These are phyloP conservation scores for Dasyprocta punctata DNA, from an alignment of 2,113 vertebrate species.

Conservation along the genomic window DNA sequence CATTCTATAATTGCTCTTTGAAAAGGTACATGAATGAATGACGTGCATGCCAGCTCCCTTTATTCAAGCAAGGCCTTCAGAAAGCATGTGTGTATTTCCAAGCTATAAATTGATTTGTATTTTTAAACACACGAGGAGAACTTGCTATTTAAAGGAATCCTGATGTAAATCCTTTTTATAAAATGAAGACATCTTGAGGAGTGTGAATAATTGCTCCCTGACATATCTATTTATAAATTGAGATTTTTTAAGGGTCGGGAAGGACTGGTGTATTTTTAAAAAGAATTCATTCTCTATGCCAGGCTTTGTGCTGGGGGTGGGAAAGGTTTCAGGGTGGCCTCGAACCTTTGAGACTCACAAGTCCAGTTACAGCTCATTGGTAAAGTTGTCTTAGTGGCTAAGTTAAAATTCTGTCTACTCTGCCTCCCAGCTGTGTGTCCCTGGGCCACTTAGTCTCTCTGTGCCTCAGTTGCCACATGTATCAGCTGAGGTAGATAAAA, in stretches of 20 bases:
- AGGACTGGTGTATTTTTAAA: constrained; percentile 14
- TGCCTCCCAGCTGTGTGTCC: background rate
- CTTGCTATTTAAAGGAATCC: constrained; percentile 75
- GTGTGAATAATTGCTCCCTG: constrained; percentile 80
- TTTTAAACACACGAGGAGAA: constrained; percentile 68
- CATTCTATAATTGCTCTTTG: background rate
- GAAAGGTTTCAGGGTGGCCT: fast-evolving
- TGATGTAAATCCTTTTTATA: constrained; percentile 79
- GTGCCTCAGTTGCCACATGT: background rate
- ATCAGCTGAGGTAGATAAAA: background rate
- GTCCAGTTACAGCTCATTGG: fast-evolving
- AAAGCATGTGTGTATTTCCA: constrained; percentile 36
- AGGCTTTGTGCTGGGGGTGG: background rate
- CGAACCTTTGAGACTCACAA: too few relatives aligned
- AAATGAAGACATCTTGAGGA: constrained; percentile 77
- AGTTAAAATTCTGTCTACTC: background rate
- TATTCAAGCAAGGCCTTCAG: constrained; percentile 45
- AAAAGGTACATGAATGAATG: constrained; percentile 50
- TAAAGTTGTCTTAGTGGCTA: background rate
- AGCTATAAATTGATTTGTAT: constrained; percentile 77
- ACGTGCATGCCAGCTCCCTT: background rate
- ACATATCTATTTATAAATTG: constrained; percentile 74
- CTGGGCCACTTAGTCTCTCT: background rate
- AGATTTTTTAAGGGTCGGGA: constrained; percentile 52
- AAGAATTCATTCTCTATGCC: background rate